Conservation (phyloP, 2,113 vertebrate genomes). For the Choloepus hoffmanni region DNA sequence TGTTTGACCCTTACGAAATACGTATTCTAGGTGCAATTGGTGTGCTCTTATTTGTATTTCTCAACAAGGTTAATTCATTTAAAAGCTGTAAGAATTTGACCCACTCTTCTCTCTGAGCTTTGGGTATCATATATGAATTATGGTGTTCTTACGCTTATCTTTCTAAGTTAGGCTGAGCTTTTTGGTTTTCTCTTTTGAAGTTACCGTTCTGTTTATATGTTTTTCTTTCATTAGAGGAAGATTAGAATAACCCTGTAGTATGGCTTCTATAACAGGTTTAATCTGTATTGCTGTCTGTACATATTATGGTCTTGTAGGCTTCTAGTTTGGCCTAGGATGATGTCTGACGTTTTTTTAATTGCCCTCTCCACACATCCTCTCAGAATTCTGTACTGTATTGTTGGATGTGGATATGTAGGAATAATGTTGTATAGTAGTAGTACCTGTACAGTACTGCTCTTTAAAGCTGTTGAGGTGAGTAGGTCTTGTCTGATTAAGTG, state of each 20-base stretch:
- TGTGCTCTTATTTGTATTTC: not conserved
- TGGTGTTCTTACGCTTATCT: not conserved
- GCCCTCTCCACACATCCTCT: not conserved
- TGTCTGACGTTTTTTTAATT: not conserved
- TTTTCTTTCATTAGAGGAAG: conserved; percentile 23
- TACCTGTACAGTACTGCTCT: not conserved
- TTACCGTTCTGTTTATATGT: not conserved
- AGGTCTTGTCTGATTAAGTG: conserved; percentile 21
- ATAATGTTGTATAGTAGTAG: not conserved
- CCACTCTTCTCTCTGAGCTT: not conserved
- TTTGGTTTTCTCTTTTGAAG: conserved; percentile 29
- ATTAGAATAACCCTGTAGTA: not conserved
- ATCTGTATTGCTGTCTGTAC: conserved; percentile 12
- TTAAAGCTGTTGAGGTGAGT: not conserved
- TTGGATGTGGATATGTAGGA: conserved; percentile 8
- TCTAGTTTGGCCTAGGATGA: not conserved
- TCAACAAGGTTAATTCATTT: conserved; percentile 7
- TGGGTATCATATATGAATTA: conserved; percentile 16
- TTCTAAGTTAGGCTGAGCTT: conserved; percentile 1
- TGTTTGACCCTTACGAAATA: not conserved
- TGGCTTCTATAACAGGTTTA: not conserved
- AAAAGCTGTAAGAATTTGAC: not conserved
- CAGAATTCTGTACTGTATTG: conserved; percentile 38
- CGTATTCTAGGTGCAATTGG: not conserved
- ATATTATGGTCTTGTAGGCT: not conserved